Percentiles rank a stretch among this genome's conserved stretches.
Conservation (phyloP, 1,140 invertebrate genomes). For the Zaprionus ornatus region DNA sequence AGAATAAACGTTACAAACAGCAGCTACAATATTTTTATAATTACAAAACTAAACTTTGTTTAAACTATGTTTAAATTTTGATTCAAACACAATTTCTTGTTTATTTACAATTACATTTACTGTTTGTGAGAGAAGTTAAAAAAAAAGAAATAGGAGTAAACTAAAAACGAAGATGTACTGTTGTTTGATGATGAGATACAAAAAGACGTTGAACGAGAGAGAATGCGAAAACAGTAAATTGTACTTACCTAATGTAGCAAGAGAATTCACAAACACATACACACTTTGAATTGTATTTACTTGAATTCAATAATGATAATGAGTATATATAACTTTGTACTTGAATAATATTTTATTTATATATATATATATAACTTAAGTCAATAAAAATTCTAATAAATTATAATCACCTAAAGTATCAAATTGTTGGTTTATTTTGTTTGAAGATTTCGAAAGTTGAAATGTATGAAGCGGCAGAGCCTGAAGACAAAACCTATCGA, state of each 20-base stretch:
- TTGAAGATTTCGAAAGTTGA: no score
- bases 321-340: slow-evolving; percentile 83
- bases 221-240: slow-evolving; percentile 74
- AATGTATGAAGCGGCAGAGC: no score
- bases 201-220: slow-evolving; percentile 26
- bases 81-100: slow-evolving; percentile 65
- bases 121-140: slow-evolving; percentile 72
- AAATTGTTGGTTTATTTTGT: background rate
- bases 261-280: slow-evolving; percentile 57
- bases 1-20: slow-evolving; percentile 22
- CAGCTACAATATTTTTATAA: slow-evolving; percentile 62
- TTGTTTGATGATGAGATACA: slow-evolving; percentile 49
- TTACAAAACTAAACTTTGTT: slow-evolving; percentile 48
- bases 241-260: slow-evolving; percentile 63
- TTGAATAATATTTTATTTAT: slow-evolving; percentile 84
- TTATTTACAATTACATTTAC: slow-evolving; percentile 69
- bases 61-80: slow-evolving; percentile 69
- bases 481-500: no score
- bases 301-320: slow-evolving; percentile 82
- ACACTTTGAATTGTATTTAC: slow-evolving; percentile 80
- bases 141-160: slow-evolving; percentile 44
- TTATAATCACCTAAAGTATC: slow-evolving; percentile 74
- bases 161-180: slow-evolving; percentile 44
- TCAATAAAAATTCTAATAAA: slow-evolving; percentile 83
- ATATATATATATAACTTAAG: slow-evolving; percentile 77